These are phyloP conservation scores for Eubucco bourcierii DNA, from an alignment of 2,113 vertebrate genomes.

Conservation along the genomic window DNA sequence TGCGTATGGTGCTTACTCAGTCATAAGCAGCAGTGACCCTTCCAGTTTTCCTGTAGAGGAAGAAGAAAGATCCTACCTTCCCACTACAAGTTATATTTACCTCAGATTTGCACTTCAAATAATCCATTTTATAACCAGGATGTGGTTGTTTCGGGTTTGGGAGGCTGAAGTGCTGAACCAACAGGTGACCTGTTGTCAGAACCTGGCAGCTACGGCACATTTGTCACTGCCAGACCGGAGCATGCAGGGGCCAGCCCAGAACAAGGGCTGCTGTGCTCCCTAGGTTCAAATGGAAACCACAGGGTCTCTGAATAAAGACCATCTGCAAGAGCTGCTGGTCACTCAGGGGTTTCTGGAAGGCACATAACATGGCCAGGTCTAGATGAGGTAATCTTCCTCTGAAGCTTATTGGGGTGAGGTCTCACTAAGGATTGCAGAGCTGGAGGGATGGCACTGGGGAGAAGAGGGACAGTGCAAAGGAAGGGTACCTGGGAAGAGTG, in stretches of 20 bases:
- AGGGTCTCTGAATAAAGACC: background rate
- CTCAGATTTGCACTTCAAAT: background rate
- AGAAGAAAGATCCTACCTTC: background rate
- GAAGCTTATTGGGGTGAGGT: background rate
- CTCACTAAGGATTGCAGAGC: background rate
- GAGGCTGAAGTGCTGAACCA: slow-evolving; percentile 22
- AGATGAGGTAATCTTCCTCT: background rate
- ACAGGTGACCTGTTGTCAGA: slow-evolving; percentile 45
- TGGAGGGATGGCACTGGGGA: background rate
- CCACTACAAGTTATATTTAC: background rate
- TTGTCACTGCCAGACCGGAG: slow-evolving; percentile 21
- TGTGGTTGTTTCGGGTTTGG: background rate
- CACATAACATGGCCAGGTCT: background rate
- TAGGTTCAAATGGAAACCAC: slow-evolving; percentile 2
- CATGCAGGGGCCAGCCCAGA: background rate
- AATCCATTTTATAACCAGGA: background rate
- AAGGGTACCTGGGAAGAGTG: background rate
- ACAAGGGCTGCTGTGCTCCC: background rate
- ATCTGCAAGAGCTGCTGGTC: background rate
- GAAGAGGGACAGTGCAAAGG: background rate
- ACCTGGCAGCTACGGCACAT: slow-evolving; percentile 4
- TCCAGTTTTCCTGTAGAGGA: background rate
- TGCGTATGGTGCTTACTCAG: background rate
- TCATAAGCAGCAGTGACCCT: slow-evolving; percentile 53
- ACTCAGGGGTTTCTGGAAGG: background rate